Conservation (phyloP, 53 echinoderm and acorn worm genomes). For the Paracentrotus lividus region DNA sequence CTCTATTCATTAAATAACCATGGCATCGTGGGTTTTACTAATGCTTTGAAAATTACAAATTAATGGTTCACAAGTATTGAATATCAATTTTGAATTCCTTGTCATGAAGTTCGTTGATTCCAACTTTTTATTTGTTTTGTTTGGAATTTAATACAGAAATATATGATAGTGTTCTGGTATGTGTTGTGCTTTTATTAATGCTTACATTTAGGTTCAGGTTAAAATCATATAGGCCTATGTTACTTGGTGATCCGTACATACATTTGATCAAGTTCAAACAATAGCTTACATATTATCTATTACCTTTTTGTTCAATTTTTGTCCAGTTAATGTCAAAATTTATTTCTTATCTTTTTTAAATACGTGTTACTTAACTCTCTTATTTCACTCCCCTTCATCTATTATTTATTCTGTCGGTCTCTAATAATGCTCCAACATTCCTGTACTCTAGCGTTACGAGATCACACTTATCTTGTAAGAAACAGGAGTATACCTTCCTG, state of each 20-base stretch:
- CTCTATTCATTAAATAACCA: neutral
- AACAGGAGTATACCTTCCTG: neutral
- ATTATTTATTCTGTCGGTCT: neutral
- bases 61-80: neutral
- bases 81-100: neutral
- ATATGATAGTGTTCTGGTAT: no score
- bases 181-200: no score
- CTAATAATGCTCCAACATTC: neutral
- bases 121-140: neutral
- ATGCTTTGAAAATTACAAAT: neutral
- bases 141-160: neutral
- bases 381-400: neutral
- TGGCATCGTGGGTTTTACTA: neutral
- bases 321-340: no score
- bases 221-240: neutral
- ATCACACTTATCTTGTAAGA: constrained; percentile 45
- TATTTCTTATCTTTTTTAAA: no score
- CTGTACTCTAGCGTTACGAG: neutral
- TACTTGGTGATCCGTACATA: neutral
- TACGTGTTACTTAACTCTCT: neutral
- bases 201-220: no score
- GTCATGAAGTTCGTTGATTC: neutral
- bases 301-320: no score
- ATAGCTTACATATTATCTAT: no score
- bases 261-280: no score